Conservation (phyloP, 2,113 vertebrate genomes). For the Menura novaehollandiae region DNA sequence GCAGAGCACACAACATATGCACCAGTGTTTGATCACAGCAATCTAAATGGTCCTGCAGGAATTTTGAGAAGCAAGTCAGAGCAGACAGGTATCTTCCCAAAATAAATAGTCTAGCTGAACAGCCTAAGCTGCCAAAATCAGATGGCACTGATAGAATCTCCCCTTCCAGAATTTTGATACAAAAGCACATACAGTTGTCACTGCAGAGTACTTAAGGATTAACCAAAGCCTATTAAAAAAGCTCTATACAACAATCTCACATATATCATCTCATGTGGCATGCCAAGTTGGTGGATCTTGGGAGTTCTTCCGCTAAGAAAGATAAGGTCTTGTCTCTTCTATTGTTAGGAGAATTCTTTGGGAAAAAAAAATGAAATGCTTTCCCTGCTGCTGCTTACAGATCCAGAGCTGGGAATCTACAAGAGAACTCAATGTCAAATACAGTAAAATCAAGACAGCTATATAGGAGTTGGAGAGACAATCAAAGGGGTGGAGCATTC, state of each 20-base stretch:
- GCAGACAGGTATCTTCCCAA: neutral
- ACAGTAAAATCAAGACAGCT: neutral
- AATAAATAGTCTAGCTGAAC: neutral
- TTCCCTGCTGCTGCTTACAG: neutral
- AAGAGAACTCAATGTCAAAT: neutral
- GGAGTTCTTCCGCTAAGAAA: neutral
- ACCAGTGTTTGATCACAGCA: fast-evolving
- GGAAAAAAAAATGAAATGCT: neutral
- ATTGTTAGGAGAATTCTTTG: neutral
- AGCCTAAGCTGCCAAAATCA: neutral
- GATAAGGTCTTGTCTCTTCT: neutral
- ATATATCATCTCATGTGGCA: neutral
- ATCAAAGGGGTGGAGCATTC: neutral
- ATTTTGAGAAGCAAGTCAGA: neutral
- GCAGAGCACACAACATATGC: fast-evolving
- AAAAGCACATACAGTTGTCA: neutral
- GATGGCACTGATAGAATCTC: neutral
- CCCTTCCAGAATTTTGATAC: neutral
- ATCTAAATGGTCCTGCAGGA: neutral
- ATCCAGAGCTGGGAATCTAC: neutral
- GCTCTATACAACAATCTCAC: neutral
- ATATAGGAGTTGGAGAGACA: neutral
- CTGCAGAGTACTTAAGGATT: neutral
- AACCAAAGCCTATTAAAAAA: neutral
- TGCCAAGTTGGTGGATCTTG: neutral